Conservation (phyloP, 2,113 vertebrate species). For the Columba janthina region DNA sequence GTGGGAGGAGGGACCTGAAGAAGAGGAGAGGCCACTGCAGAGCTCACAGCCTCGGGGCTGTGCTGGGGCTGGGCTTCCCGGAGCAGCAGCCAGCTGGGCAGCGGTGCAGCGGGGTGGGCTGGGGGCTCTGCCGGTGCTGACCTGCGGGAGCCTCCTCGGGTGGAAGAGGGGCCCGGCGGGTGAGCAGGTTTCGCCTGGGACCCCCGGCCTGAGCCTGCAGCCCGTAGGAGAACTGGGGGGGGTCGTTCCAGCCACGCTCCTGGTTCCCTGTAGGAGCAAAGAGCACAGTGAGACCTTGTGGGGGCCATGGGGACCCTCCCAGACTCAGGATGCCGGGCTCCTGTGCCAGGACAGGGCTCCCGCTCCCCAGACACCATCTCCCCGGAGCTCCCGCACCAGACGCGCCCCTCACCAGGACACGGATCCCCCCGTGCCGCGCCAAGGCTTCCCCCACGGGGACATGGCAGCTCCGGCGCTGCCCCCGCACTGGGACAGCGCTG, state of each 20-base stretch:
- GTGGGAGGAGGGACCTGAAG: too few relatives aligned
- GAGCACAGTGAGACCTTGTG: not conserved
- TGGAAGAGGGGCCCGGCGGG: constrained; percentile 70
- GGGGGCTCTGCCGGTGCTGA: not conserved
- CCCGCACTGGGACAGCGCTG: too few relatives aligned
- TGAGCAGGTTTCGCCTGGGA: constrained; percentile 74
- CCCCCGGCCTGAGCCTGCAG: constrained; percentile 78
- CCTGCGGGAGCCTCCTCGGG: constrained; percentile 36
- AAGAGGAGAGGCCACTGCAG: not conserved
- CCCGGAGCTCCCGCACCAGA: not conserved
- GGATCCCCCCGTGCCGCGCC: too few relatives aligned
- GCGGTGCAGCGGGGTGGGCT: not conserved
- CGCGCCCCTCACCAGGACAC: too few relatives aligned
- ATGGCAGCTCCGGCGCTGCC: too few relatives aligned
- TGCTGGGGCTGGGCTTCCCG: not conserved
- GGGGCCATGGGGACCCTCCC: too few relatives aligned
- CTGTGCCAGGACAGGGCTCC: not conserved
- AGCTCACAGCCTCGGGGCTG: not conserved
- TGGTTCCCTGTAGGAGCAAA: constrained; percentile 80
- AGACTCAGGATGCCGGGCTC: not conserved
- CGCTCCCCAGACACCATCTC: too few relatives aligned
- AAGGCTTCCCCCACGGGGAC: not conserved
- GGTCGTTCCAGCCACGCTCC: constrained; percentile 94
- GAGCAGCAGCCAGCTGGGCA: not conserved
- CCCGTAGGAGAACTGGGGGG: constrained; percentile 92